Percentiles rank a stretch among this genome's conserved stretches.
Conservation (phyloP, 2,113 vertebrate species). For the Apodemus speciosus region DNA sequence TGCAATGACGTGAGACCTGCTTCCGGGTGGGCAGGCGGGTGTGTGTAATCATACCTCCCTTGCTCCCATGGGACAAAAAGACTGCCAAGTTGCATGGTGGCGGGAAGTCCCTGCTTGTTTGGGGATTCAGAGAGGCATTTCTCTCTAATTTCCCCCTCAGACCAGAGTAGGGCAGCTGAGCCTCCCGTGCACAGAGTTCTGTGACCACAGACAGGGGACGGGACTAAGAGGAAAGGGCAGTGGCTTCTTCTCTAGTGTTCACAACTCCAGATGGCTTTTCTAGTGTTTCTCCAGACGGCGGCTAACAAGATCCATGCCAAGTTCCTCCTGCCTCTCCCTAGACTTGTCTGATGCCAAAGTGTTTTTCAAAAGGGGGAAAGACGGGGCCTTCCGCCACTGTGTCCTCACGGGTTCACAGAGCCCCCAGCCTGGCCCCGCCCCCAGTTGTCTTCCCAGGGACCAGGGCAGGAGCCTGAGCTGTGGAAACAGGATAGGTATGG, state of each 20-base stretch:
- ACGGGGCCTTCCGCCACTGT: constrained; percentile 19
- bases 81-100: neutral
- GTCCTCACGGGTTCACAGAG: neutral
- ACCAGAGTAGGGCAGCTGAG: neutral
- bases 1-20: neutral
- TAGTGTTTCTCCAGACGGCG: constrained; percentile 52
- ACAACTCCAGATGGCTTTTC: neutral
- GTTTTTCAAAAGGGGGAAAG: constrained; percentile 72
- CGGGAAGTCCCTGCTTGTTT: neutral
- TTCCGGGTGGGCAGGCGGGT: neutral
- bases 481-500: neutral
- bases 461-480: neutral
- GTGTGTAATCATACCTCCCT: neutral
- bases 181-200: neutral
- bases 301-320: constrained; percentile 46
- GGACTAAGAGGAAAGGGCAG: neutral
- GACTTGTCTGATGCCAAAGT: constrained; percentile 47
- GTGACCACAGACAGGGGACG: neutral
- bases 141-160: neutral
- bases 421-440: neutral
- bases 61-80: neutral
- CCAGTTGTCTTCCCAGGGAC: constrained; percentile 22
- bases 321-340: constrained; percentile 8
- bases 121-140: neutral
- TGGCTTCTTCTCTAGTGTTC: neutral